Conservation (phyloP, 2,113 vertebrate genomes). For the Larimichthys polyactis region DNA sequence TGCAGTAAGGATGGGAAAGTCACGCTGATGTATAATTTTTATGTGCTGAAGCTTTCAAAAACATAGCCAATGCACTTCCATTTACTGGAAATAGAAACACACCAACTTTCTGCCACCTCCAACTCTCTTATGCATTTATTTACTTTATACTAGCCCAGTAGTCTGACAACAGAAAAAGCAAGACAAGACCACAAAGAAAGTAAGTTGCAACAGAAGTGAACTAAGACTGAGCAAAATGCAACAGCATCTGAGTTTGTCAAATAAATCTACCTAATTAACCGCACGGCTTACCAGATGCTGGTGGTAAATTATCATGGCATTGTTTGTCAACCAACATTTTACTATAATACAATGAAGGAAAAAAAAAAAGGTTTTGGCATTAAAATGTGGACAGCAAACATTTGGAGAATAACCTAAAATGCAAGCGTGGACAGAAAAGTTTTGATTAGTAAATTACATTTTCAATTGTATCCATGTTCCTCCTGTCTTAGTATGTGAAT, state of each 20-base stretch:
- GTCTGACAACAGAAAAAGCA: constrained; percentile 16
- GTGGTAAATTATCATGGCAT: background rate
- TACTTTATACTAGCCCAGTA: background rate
- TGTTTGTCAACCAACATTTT: constrained; percentile 10
- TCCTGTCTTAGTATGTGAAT: background rate
- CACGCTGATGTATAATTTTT: background rate
- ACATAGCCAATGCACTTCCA: background rate
- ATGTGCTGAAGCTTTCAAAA: constrained; percentile 10
- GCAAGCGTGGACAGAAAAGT: background rate
- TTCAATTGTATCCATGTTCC: background rate
- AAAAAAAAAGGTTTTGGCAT: background rate
- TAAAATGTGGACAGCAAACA: background rate
- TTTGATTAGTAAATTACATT: background rate
- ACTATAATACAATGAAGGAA: background rate
- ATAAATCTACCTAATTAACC: constrained; percentile 18
- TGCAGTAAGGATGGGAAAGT: background rate
- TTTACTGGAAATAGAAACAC: background rate
- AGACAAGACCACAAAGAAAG: background rate
- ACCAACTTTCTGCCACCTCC: constrained; percentile 14
- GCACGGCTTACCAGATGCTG: constrained; percentile 21
- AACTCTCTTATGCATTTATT: constrained; percentile 11
- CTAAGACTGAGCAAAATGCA: background rate
- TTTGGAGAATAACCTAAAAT: constrained; percentile 1
- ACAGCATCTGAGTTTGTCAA: constrained; percentile 12
- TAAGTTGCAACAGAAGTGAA: background rate